Evolutionary conservation across 2,888 invertebrate genomes (phyloP).

Genomic region (Zygaena filipendulae): DNA sequence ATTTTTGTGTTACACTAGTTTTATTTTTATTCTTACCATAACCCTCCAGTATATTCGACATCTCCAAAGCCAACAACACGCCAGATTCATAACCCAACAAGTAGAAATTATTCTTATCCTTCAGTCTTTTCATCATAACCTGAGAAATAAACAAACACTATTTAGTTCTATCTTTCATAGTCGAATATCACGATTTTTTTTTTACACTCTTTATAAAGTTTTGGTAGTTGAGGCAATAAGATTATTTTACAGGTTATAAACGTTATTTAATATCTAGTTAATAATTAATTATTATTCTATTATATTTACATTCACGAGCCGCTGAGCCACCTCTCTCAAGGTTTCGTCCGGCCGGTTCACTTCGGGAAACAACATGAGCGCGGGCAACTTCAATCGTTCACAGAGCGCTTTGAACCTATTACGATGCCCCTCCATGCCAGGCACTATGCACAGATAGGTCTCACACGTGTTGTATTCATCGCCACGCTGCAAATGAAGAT

Average conservation of each 20-base stretch:
- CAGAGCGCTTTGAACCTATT: conserved; percentile 25
- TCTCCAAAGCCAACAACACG: conserved; percentile 16
- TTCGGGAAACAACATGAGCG: conserved; percentile 30
- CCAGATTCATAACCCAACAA: conserved; percentile 27
- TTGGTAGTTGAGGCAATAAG: too few relatives aligned
- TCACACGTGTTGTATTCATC: conserved; percentile 27
- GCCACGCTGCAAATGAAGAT: conserved; percentile 27
- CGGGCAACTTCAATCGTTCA: conserved; percentile 30
- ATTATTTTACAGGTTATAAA: too few relatives aligned
- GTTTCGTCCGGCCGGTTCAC: conserved; percentile 26
- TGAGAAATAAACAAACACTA: too few relatives aligned
- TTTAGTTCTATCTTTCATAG: too few relatives aligned
- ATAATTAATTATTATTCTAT: too few relatives aligned
- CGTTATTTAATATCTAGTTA: too few relatives aligned
- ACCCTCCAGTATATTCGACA: conserved; percentile 18
- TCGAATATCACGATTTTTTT: too few relatives aligned
- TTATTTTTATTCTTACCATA: conserved; percentile 17
- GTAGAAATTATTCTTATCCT: conserved; percentile 24
- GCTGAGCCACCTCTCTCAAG: conserved; percentile 23
- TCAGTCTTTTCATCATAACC: conserved; percentile 25
- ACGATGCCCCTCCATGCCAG: conserved; percentile 34
- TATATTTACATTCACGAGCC: conserved; percentile 26
- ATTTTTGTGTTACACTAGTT: too few relatives aligned
- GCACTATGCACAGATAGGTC: conserved; percentile 29
- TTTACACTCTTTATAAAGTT: too few relatives aligned